A percentile compares a stretch with the other conserved stretches of the same genome.
These are phyloP conservation scores for Dicerorhinus sumatrensis DNA, from an alignment of 2,113 vertebrate species.

Conservation along the genomic window DNA sequence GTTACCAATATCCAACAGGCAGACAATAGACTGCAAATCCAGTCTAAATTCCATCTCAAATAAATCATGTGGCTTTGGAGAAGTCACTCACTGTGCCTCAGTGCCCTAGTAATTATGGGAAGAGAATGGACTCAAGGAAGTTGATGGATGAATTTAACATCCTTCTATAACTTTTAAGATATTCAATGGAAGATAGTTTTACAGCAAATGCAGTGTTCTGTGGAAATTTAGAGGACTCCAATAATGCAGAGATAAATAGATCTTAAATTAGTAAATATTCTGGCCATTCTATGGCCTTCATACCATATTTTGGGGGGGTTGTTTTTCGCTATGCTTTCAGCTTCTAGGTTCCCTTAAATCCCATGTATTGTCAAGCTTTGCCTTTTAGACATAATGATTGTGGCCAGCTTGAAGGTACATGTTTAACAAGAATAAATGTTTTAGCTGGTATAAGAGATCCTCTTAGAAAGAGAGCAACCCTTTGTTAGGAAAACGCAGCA, in stretches of 20 bases:
- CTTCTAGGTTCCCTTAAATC: neutral
- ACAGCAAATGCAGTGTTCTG: neutral
- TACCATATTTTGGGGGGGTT: neutral
- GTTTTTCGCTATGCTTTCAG: neutral
- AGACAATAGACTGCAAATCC: neutral
- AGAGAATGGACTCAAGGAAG: neutral
- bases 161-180: neutral
- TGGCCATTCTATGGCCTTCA: neutral
- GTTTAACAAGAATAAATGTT: neutral
- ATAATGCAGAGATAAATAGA: neutral
- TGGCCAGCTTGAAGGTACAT: neutral
- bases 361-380: neutral
- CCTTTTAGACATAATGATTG: constrained; percentile 9
- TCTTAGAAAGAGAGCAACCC: neutral
- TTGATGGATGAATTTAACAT: neutral
- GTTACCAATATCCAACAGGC: neutral
- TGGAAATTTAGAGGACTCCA: neutral
- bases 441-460: constrained; percentile 5
- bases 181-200: neutral
- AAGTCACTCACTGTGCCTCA: neutral
- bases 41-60: neutral
- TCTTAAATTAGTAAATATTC: neutral
- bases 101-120: neutral
- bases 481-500: neutral
- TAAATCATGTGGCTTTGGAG: neutral